These are phyloP conservation scores for Ditylenchus dipsaci DNA, from an alignment of 1,140 invertebrate species.

Conservation along the genomic window DNA sequence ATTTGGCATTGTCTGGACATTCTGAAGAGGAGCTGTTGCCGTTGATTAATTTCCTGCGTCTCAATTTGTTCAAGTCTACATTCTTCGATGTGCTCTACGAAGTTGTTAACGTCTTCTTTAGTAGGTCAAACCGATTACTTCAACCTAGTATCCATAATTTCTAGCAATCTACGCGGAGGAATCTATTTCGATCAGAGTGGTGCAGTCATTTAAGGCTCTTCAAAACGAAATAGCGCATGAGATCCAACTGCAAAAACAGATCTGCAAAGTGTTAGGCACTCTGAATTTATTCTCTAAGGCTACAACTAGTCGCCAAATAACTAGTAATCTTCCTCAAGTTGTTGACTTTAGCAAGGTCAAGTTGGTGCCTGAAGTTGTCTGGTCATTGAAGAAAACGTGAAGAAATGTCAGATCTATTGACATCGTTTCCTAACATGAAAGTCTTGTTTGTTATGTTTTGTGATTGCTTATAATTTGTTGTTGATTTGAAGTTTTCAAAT, in stretches of 20 bases:
- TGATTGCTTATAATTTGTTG: no score
- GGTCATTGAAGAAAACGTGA: no score
- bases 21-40: conserved; percentile 11
- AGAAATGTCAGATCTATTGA: no score
- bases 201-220: neutral
- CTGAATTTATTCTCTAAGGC: neutral
- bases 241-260: neutral
- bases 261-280: neutral
- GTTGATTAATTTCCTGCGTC: conserved; percentile 26
- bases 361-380: no score
- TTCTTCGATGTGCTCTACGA: conserved; percentile 45
- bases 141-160: neutral
- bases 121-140: conserved; percentile 5
- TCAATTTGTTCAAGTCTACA: conserved; percentile 28
- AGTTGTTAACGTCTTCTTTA: conserved; percentile 28
- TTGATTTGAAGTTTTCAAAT: no score
- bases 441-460: no score
- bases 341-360: no score
- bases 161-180: neutral
- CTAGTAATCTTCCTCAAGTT: no score
- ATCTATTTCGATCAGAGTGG: neutral
- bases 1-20: conserved; percentile 21
- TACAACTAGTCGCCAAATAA: no score
- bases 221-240: neutral
- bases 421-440: no score